Conservation (phyloP, 1,140 invertebrate species). For the Phymastichus coffea region DNA sequence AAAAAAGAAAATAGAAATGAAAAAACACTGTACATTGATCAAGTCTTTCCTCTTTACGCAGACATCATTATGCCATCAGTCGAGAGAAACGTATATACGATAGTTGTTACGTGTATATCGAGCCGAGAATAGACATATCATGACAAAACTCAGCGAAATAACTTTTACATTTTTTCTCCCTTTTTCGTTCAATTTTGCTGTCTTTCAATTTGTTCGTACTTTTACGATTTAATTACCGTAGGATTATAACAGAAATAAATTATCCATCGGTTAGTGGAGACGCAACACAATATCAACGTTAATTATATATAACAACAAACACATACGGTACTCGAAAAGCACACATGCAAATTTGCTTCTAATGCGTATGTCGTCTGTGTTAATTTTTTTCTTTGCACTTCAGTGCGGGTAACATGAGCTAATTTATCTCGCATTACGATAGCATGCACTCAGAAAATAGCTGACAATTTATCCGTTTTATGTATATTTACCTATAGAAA, state of each 20-base stretch:
- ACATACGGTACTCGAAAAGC: slow-evolving; percentile 6
- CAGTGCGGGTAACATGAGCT: background rate
- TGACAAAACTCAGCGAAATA: too few relatives aligned
- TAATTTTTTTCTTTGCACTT: background rate
- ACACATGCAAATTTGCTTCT: background rate
- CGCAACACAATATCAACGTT: slow-evolving; percentile 19
- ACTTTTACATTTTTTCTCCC: background rate
- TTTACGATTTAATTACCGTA: background rate
- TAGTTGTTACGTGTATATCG: too few relatives aligned
- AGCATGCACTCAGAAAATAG: too few relatives aligned
- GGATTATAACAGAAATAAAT: slow-evolving; percentile 20
- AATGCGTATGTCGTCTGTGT: too few relatives aligned
- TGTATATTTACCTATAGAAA: slow-evolving; percentile 5
- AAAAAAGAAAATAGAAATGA: background rate
- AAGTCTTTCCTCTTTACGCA: too few relatives aligned
- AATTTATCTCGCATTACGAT: too few relatives aligned
- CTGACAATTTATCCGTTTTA: background rate
- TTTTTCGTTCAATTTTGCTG: too few relatives aligned
- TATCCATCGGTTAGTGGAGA: slow-evolving; percentile 6
- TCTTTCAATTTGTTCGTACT: too few relatives aligned
- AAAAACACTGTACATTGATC: too few relatives aligned
- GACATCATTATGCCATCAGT: too few relatives aligned
- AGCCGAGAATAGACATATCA: too few relatives aligned
- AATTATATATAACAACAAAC: slow-evolving; percentile 17
- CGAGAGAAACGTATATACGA: too few relatives aligned